Base-by-base conservation (phyloP, 2,113 vertebrate genomes). In the Pholis gunnellus region DNA sequence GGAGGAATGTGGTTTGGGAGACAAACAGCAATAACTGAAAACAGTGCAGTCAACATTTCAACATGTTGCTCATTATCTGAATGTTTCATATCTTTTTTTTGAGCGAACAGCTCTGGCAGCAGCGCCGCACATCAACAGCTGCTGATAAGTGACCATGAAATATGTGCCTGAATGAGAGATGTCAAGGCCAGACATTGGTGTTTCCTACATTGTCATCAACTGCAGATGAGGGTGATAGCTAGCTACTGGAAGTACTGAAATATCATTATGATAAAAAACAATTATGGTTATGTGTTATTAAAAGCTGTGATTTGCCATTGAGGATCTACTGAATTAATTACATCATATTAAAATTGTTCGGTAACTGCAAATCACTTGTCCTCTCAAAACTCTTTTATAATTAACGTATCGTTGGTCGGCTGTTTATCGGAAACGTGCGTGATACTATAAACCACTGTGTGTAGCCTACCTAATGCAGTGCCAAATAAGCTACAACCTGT, bases 21-120 rank as follows among this genome's bases (percentile, higher is more conserved):
- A 61, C 52, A 67, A 44, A 73, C 6, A 14, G 2, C 54, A 48
- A 71, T 36, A 54, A 74, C 29, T 57, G 29, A n/a, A 18, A 50
- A 38, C 42, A 81, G 34, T n/a, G 10, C 17, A 22, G 31, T 34
- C 18, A 48, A n/a, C 8, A 42, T 57, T 60, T 59, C 36, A 27
- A 72, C 50, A 81, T 59, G 50, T 59, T 81, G 17, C 29, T 48
- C 38, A 73, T 73, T n/a, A 72, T 34, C 25, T 2, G 13, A 42
- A 14, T 11, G 68, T 44, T 66, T 66, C 15, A 54, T 72, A 22
- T 73, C 6, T 27, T 65, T 34, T 46, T 72, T 17, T 72, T 34
- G 10, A 61, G 10, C 6, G 2, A 34, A 38, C 17, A 52, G 40
- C 17, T 63, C 44, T 40, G 44, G 44, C 72, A 34, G 40, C 10